These are phyloP conservation scores for Sapajus apella DNA, from an alignment of 2,113 vertebrate genomes.

Conservation along the genomic window DNA sequence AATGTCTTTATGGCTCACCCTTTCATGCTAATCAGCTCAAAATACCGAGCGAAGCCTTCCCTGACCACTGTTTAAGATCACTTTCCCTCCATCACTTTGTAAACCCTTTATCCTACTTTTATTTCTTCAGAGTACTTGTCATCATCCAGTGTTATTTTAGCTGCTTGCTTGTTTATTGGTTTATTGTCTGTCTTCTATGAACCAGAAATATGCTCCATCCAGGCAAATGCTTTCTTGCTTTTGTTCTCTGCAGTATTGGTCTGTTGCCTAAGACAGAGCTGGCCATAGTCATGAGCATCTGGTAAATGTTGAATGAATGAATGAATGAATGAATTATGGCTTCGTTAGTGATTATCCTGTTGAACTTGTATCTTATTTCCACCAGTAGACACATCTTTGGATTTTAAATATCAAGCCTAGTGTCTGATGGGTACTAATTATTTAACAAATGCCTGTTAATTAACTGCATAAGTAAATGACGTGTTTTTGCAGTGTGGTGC, in stretches of 20 bases:
- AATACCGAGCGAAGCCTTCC: background rate
- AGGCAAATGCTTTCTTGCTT: background rate
- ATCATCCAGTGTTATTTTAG: background rate
- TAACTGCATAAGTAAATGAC: background rate
- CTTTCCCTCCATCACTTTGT: background rate
- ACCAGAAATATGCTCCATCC: background rate
- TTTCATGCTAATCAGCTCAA: background rate
- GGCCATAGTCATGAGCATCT: background rate
- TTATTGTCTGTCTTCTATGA: background rate
- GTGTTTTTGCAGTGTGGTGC: background rate
- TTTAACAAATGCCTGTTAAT: background rate
- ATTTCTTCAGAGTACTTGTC: background rate
- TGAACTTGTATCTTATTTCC: background rate
- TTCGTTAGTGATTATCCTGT: background rate
- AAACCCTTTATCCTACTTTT: background rate
- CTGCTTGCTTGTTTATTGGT: background rate
- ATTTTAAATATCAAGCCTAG: background rate
- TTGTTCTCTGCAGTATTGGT: background rate
- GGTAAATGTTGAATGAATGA: background rate
- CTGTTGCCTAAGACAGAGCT: background rate
- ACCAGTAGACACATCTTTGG: background rate
- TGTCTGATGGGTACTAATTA: background rate
- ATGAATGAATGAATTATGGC: background rate
- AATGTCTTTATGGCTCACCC: background rate
- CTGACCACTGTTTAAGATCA: background rate